Conservation (phyloP, 35 echinoderm and acorn worm species). For the Amphiura filiformis region DNA sequence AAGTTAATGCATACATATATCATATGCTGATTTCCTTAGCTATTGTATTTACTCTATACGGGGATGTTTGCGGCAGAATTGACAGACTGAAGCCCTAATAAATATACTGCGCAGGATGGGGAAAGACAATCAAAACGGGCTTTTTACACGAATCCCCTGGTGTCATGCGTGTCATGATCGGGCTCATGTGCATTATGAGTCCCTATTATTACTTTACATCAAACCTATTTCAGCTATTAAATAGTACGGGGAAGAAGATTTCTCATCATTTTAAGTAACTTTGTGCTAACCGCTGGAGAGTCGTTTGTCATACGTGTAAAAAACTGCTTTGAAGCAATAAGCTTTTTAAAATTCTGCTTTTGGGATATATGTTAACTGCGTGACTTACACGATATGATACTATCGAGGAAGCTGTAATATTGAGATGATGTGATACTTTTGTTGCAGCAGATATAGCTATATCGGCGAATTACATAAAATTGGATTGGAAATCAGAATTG, state of each 20-base stretch:
- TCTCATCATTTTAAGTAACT: neutral
- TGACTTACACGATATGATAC: no score
- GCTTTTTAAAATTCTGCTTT: no score
- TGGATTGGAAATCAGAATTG: no score
- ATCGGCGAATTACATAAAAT: no score
- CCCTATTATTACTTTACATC: neutral
- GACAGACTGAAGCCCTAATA: neutral
- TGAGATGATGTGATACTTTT: no score
- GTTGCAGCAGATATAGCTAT: no score
- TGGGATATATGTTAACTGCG: no score
- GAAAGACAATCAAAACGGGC: neutral
- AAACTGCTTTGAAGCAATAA: no score
- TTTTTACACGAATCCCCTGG: neutral
- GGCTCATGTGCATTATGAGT: neutral
- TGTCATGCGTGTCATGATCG: neutral
- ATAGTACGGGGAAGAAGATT: neutral
- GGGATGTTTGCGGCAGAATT: neutral
- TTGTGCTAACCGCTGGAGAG: neutral
- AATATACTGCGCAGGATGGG: neutral
- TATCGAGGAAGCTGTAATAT: no score
- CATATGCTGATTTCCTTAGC: neutral
- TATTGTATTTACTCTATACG: neutral
- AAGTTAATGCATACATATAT: neutral
- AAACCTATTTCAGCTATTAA: conserved; percentile 1
- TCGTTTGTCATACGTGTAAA: no score